Conservation (phyloP, 2,113 vertebrate genomes). For the human region DNA sequence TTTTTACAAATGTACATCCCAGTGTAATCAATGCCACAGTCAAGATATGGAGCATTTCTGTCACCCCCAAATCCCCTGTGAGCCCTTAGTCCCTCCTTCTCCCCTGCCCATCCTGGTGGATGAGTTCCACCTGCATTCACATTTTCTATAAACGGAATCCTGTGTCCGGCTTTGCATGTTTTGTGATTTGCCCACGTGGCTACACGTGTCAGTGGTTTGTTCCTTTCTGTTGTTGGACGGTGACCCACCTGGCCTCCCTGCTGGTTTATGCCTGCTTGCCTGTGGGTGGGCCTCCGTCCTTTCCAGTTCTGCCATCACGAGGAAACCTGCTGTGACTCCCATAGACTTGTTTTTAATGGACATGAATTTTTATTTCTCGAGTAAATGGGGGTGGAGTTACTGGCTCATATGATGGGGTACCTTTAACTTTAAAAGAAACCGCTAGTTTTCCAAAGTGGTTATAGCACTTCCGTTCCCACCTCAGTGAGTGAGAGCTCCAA, state of each 20-base stretch:
- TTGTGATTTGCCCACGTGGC: not conserved
- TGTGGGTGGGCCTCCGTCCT: not conserved
- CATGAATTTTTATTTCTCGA: not conserved
- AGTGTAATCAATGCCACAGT: fast-evolving
- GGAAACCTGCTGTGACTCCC: not conserved
- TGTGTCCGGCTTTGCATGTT: not conserved
- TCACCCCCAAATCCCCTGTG: not conserved
- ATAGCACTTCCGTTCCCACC: fast-evolving
- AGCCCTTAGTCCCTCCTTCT: not conserved
- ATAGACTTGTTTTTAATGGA: not conserved
- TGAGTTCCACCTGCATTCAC: not conserved
- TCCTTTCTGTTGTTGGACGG: not conserved
- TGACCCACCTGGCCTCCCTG: fast-evolving
- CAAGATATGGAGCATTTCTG: fast-evolving
- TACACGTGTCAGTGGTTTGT: not conserved
- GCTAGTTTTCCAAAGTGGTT: not conserved
- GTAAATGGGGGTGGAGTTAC: no score
- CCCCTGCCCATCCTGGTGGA: not conserved
- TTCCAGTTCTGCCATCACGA: fast-evolving
- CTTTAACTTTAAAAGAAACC: not conserved
- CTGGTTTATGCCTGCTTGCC: no score
- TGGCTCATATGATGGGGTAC: no score
- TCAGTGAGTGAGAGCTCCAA: no score
- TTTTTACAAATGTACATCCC: fast-evolving
- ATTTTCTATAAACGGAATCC: not conserved